Conservation (phyloP, 2,797 vertebrate genomes). For the Phalloptychus januarius region DNA sequence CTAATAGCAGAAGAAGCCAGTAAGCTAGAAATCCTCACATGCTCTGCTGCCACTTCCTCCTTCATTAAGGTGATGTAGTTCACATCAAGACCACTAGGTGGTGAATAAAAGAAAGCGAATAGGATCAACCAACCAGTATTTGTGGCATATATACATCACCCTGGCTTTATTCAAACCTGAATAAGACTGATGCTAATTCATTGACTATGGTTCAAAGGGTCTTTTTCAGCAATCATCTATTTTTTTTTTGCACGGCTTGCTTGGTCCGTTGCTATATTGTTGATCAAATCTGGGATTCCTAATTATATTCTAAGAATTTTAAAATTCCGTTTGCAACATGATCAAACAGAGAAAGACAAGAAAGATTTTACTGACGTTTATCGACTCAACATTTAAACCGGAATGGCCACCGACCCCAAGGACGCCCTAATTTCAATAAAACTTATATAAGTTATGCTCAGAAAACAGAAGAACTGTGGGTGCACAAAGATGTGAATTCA, state of each 20-base stretch:
- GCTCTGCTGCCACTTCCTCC: neutral
- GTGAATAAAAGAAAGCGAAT: neutral
- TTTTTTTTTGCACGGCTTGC: too few species aligned
- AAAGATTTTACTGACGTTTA: neutral
- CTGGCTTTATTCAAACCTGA: neutral
- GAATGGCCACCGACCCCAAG: neutral
- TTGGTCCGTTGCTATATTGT: too few species aligned
- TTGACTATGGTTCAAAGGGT: neutral
- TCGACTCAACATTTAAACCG: neutral
- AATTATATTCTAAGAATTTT: too few species aligned
- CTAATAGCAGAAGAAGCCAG: neutral
- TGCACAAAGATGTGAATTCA: neutral
- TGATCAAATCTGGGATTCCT: too few species aligned
- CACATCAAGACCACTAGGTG: neutral
- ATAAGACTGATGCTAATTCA: neutral
- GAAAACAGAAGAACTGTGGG: neutral
- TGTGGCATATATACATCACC: neutral
- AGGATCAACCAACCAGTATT: neutral
- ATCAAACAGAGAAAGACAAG: too few species aligned
- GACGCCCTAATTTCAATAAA: neutral
- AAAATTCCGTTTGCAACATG: too few species aligned
- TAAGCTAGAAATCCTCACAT: neutral
- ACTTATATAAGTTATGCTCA: neutral
- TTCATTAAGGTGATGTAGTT: neutral
- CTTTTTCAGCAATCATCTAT: neutral